phyloP scores from a whole-genome alignment of 2,797 vertebrate genomes.

The Molothrus aeneus region DNA sequence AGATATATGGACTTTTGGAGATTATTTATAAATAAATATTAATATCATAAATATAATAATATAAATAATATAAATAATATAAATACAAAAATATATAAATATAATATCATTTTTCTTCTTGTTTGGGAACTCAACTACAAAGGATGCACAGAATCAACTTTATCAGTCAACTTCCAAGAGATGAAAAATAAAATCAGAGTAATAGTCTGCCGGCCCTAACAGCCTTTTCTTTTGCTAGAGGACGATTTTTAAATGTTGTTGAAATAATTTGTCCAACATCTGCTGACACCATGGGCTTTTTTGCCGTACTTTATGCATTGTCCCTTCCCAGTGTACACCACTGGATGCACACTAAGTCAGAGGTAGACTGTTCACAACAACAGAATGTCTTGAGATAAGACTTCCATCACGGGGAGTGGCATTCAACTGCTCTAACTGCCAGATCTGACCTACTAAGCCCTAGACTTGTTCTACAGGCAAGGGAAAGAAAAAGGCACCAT shows the following conservation, averaged over 20 bases:
- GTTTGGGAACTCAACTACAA: not conserved
- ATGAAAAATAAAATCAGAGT: not conserved
- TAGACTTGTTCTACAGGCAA: not conserved
- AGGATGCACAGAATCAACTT: not conserved
- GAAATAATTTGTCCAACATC: not conserved
- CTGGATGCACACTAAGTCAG: rapidly evolving
- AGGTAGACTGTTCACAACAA: not conserved
- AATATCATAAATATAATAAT: too few relatives aligned
- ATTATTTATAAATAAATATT: not conserved
- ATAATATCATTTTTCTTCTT: not conserved
- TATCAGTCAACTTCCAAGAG: not conserved
- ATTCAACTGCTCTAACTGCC: not conserved
- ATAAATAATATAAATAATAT: too few relatives aligned
- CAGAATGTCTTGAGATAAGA: not conserved
- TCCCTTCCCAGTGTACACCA: not conserved
- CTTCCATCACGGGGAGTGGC: not conserved
- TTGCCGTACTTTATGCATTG: not conserved
- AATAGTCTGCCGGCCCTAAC: not conserved
- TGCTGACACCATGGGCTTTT: not conserved
- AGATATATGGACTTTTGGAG: not conserved
- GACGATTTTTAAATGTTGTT: not conserved
- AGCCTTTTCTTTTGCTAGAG: not conserved
- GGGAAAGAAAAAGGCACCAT: not conserved
- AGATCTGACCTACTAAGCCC: not conserved
- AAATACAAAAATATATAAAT: too few relatives aligned